Evolutionary conservation across 2,888 invertebrate species (phyloP), one percentile per base, ranked within the genome.

Genomic region (Sesia bembeciformis): DNA sequence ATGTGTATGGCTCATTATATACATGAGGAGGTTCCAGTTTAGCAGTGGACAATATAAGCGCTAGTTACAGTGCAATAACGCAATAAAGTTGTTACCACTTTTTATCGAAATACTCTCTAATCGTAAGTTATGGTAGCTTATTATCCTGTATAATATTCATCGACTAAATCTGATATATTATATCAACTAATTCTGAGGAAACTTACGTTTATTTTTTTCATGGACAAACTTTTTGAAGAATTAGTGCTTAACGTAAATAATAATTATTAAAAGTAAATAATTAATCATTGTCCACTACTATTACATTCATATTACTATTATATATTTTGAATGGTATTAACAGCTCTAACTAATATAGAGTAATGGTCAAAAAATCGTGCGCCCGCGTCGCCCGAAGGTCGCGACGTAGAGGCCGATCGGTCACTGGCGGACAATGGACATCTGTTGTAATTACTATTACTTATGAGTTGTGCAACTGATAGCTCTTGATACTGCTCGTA

Each of bases 391-490:
- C 67, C 60, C 72, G 85, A 88, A 87, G 87, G 87, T 81, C 84
- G 75, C 65, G 67, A 71, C 74, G 70, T 68, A 71, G 76, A 78
- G 81, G 80, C 81, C 83, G 79, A 78, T 81, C 82, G 80, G 83
- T 81, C 83, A 82, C 78, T 74, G 23, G 66, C 71, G 79, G 84
- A 88, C 87, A 88, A 89, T 86, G 73, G 84, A 73, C 82, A 87
- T 87, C 88, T 78, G 81, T 84, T 84, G 85, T 88, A 88, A 87
- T 86, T 85, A 85, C 81, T 84, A 81, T 81, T 83, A 81, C 78
- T 81, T 79, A 76, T 70, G 67, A 72, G 74, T 87, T 84, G 81
- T 72, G 84, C 83, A 84, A 86, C 72, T 66, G 78, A 83, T 81
- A 76, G 70, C 66, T 70, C 60, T 60, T 62, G 78, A 78, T 81